Evolutionary conservation across 2,888 invertebrate species (phyloP).

Genomic region (Ormyrus pomaceus): DNA sequence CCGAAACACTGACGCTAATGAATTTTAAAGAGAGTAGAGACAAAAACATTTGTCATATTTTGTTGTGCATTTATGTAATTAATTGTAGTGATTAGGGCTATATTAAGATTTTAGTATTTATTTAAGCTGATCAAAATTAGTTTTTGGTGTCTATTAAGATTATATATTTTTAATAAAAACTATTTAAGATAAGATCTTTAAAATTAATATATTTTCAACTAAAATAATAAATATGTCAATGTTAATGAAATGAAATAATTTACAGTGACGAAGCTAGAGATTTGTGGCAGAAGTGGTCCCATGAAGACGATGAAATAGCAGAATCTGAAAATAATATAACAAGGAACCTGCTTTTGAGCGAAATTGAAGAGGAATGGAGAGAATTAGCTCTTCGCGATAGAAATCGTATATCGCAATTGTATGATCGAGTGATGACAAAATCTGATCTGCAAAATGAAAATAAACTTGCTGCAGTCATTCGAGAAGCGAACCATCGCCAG

Average conservation of each 20-base stretch:
- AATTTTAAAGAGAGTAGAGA: too few species aligned
- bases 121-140: too few species aligned
- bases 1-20: too few species aligned
- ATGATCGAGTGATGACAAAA: conserved; percentile 59
- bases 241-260: conserved; percentile 7
- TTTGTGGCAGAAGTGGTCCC: conserved; percentile 69
- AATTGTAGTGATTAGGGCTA: too few species aligned
- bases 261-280: conserved; percentile 70
- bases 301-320: conserved; percentile 65
- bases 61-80: too few species aligned
- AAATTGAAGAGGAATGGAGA: conserved; percentile 70
- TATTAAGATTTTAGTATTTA: too few species aligned
- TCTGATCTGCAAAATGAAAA: conserved; percentile 62
- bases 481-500: conserved; percentile 26
- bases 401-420: conserved; percentile 63
- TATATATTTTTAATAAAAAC: too few species aligned
- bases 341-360: conserved; percentile 64
- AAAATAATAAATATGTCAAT: too few species aligned
- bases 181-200: too few species aligned
- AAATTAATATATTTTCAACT: too few species aligned
- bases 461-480: conserved; percentile 48
- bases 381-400: conserved; percentile 67
- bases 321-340: conserved; percentile 60
- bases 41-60: too few species aligned
- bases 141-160: too few species aligned